phyloP scores from a whole-genome alignment of 2,113 vertebrate species.

The Acanthisitta chloris region DNA sequence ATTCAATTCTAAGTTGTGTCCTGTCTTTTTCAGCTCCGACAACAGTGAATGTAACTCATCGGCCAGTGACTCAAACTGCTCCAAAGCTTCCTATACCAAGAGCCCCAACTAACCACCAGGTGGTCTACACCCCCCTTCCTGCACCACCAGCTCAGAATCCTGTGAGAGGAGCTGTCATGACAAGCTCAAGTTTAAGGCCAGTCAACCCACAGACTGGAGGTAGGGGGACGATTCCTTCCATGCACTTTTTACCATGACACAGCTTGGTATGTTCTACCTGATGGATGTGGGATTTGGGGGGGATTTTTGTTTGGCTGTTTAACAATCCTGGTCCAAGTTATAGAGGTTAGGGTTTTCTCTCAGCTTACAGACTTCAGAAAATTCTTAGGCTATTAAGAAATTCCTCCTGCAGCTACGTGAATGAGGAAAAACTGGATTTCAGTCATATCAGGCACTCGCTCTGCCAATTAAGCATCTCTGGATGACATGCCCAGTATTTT shows the following conservation, averaged over 20 bases:
- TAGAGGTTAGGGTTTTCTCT: neutral
- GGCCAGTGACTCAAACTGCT: slow-evolving; percentile 69
- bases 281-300: neutral
- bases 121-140: slow-evolving; percentile 78
- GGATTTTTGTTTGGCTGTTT: neutral
- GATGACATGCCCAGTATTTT: neutral
- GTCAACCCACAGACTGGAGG: slow-evolving; percentile 75
- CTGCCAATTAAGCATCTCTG: neutral
- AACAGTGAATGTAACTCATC: slow-evolving; percentile 79
- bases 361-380: neutral
- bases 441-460: neutral
- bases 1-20: neutral
- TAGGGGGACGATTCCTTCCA: slow-evolving; percentile 55
- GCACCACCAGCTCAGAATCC: slow-evolving; percentile 73
- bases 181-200: slow-evolving; percentile 73
- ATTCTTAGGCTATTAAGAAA: neutral
- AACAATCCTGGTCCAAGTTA: neutral
- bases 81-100: slow-evolving; percentile 76
- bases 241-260: rapidly evolving
- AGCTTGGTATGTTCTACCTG: neutral
- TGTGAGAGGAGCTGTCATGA: slow-evolving; percentile 74
- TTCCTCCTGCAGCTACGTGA: neutral
- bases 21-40: slow-evolving; percentile 67
- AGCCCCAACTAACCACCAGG: slow-evolving; percentile 73
- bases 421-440: neutral